Conservation (phyloP, 2,888 invertebrate species). For the Didymodactylos carnosus region DNA sequence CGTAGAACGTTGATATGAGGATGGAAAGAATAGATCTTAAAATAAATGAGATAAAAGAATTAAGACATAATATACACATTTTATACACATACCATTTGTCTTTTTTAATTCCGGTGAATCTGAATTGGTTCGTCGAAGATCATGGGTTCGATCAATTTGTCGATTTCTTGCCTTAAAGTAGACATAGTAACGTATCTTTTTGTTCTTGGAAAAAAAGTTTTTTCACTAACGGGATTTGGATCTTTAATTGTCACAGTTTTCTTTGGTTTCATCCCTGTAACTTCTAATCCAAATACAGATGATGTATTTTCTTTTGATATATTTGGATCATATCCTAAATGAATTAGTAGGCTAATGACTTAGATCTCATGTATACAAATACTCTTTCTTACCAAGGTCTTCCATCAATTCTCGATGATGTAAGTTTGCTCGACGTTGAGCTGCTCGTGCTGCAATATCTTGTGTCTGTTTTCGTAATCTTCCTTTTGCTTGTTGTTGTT, state of each 20-base stretch:
- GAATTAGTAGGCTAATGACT: no score
- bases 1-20: not conserved
- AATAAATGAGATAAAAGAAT: not conserved
- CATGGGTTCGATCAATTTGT: not conserved
- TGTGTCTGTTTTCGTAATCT: constrained; percentile 6
- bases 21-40: not conserved
- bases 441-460: constrained; percentile 12
- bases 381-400: constrained; percentile 5
- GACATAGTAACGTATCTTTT: no score
- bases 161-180: not conserved
- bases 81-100: not conserved
- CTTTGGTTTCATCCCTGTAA: not conserved
- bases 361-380: no score
- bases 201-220: no score
- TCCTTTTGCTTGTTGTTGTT: not conserved
- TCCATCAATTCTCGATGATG: constrained; percentile 14
- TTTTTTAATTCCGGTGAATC: not conserved
- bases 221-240: no score
- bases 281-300: not conserved
- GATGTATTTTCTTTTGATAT: not conserved
- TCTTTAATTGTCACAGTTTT: not conserved
- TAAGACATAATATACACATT: not conserved
- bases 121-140: not conserved
- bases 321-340: not conserved
- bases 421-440: constrained; percentile 9